Base-by-base conservation (phyloP, 2,888 invertebrate species). In the Xestia sexstrigata region DNA sequence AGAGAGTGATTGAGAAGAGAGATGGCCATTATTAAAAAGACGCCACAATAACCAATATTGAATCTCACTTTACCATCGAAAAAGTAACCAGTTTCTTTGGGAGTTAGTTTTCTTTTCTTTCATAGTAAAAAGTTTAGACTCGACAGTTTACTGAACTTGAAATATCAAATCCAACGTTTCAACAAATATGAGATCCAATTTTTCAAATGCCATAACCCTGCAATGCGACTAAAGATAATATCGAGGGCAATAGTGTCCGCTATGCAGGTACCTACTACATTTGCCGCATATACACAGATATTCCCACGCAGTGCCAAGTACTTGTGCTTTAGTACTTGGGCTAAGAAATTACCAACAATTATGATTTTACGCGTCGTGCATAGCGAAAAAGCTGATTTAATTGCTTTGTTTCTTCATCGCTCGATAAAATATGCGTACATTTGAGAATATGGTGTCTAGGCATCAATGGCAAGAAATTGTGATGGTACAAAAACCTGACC, bases 281-380 rank as follows among this genome's bases (percentile, higher is more conserved):
- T 86, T 76, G 66, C 62, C 68, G 70, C 66, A 69, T 69, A 74
- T 55, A 71, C 49, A 58, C 70, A 72, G 78, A 82, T 83, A 71
- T 88, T 88, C 89, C 89, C 88, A 88, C 88, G 88, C 81, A 60
- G 55, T 76, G 15, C 68, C 66, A 72, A 5, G 42, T 65, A 79
- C 78, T 77, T 26, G 52, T 23, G 20, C 26, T 20, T n/a, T 23
- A 45, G 63, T 81, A 85, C 71, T 74, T 74, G 68, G 11, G 47
- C 78, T 70, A 67, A 79, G 72, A 79, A 82, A 87, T 87, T 80
- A 79, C 83, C 58, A 71, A 85, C 87, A 84, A 88, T 89, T 89
- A 88, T 85, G 74, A 89, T 80, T 86, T 85, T 86, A 83, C 70
- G 71, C 78, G 77, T 85, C 81, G 78, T 82, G 82, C 80, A 83